Evolutionary conservation across 2,113 vertebrate species (phyloP).

Genomic region (Mus spicilegus): DNA sequence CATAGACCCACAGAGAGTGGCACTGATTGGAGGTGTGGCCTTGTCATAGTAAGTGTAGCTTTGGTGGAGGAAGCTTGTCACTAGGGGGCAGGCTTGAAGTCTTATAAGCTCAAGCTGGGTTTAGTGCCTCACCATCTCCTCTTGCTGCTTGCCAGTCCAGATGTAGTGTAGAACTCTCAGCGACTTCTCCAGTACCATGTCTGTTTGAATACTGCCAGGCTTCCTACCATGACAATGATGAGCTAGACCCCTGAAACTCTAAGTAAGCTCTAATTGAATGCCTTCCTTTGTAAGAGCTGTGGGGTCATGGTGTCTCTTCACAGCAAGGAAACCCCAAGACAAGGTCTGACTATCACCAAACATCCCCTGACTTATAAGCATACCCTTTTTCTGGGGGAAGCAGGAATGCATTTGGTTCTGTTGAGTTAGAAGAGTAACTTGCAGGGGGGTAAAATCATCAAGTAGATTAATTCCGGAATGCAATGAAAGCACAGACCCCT

Average conservation of each 20-base stretch:
- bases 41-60: background rate
- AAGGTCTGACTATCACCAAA: background rate
- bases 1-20: background rate
- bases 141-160: background rate
- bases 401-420: background rate
- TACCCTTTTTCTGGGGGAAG: background rate
- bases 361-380: background rate
- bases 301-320: background rate
- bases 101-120: background rate
- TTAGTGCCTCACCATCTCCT: background rate
- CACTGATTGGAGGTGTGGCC: background rate
- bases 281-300: background rate
- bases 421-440: background rate
- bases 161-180: background rate
- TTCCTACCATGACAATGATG: background rate
- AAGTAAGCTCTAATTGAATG: background rate
- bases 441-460: background rate
- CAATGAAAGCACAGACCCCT: background rate
- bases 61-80: background rate
- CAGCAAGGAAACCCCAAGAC: background rate
- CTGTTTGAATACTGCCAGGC: background rate
- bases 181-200: background rate
- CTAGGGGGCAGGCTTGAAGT: background rate
- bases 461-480: background rate
- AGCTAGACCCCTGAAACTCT: background rate